Base-by-base conservation (phyloP, 2,797 vertebrate genomes). In the Chiroxiphia lanceolata region DNA sequence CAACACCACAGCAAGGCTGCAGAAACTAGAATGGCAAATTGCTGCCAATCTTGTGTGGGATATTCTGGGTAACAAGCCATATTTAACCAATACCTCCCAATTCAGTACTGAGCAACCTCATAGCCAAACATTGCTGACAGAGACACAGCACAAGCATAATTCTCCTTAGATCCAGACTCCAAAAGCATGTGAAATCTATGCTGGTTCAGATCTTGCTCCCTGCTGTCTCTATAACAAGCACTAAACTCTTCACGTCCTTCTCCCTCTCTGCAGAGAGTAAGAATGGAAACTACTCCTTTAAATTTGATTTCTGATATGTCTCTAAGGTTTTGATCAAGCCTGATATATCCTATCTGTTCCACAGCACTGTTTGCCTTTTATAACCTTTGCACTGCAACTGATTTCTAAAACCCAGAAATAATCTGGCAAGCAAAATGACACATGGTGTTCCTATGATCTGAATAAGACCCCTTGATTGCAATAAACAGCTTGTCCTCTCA, bases 401-500 rank as follows among this genome's bases (percentile, higher is more conserved):
- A 51, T 84, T 74, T 81, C 75, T 78, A 47, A 87, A 84, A 72
- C 50, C 31, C 56, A 77, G 61, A 84, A 80, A 57, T 34, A 87
- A 78, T 48, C 53, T 53, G 83, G 90, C 80, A 94, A 88, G 68
- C 51, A 44, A 82, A 88, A 53, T 36, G 47, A 88, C 57, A 68
- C 86, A 70, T 21, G 71, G 47, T 82, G 87, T 85, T 90, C 79
- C 92, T 75, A 15, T 47, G 51, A 75, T 82, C 83, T 85, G 92
- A 94, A 90, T 79, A 53, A 94, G 83, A 38, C 76, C 61, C 44
- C 90, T 85, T 85, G 83, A 87, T 22, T 70, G 56, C 56, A 70
- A 67, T 85, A 67, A 95, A 94, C 87, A 94, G 71, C 57, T 81
- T 85, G 75, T 71, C 80, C 71, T 75, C 81, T 85, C 76, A 79